Base-by-base conservation (phyloP, 1,140 invertebrate genomes). In the Lysiphlebus fabarum region DNA sequence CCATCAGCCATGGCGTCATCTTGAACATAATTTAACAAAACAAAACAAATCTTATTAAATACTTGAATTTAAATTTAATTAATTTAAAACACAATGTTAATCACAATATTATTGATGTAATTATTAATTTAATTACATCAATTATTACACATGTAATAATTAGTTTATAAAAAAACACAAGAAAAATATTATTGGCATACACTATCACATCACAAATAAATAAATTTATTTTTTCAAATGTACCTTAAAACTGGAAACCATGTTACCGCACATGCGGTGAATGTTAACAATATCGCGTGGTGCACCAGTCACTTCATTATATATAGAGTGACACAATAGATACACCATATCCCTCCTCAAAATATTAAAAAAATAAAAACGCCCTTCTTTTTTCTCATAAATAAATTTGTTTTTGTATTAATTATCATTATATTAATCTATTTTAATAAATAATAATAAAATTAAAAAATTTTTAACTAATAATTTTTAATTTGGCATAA, bases 201-300 rank as follows among this genome's bases (percentile, higher is more conserved):
- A 51, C 49, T 56, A n/a, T 36, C 54, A 56, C 43, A 56, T 33
- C 40, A 55, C 53, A 44, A 26, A 38, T 14, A 38, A 47, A 51
- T 40, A 33, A 17, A 47, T 12, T 26, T 48, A 6, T 9, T n/a
- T 60, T 43, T 60, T 42, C 9, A 17, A 36, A 14, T 53, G 60
- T 79, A 78, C 77, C 78, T 80, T 78, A 61, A 63, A 73, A 75
- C 69, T 77, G 71, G 72, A 75, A 76, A 77, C 70, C 77, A 79
- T 80, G 71, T 75, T 79, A 79, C 76, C 75, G 75, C 73, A 69
- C 65, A 74, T 73, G 77, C 76, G 77, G 77, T 76, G 72, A 79
- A 74, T 73, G 77, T 79, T 76, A 70, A 72, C 66, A 77, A 76
- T 77, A 76, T 61, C 68, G 70, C 64, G 71, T 72, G 68, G 71